Conservation (phyloP, 2,113 vertebrate species). For the Brachionichthys hirsutus region DNA sequence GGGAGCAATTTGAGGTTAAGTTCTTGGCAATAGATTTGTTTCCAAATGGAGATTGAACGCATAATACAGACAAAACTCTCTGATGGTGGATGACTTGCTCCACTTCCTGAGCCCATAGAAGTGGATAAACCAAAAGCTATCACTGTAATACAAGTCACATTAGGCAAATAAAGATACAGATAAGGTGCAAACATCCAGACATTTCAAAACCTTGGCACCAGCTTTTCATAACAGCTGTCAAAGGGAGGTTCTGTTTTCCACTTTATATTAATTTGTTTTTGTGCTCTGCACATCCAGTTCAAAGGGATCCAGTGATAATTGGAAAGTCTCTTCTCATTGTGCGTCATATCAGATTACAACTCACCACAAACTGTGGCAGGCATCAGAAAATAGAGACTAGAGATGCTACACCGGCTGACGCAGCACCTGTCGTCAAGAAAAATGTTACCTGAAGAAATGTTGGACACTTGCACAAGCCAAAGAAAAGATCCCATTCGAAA, state of each 20-base stretch:
- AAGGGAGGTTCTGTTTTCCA: no score
- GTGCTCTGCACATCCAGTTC: no score
- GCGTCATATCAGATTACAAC: neutral
- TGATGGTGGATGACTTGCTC: neutral
- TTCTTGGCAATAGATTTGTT: neutral
- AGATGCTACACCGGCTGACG: conserved; percentile 22
- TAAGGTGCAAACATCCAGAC: no score
- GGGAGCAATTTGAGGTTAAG: no score
- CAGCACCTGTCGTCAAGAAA: conserved; percentile 31
- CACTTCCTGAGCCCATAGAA: neutral
- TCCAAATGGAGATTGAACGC: neutral
- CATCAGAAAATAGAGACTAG: conserved; percentile 7
- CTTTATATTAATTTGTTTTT: no score
- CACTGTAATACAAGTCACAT: no score
- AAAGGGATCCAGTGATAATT: no score
- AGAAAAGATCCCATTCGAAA: conserved; percentile 31
- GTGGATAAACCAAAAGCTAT: neutral
- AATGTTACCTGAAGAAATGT: conserved; percentile 16
- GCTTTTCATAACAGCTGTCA: no score
- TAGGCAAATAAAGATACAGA: no score
- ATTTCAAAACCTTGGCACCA: no score
- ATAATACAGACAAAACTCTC: neutral
- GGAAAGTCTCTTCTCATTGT: neutral
- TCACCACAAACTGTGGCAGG: conserved; percentile 14
- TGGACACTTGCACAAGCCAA: conserved; percentile 10